Base-by-base conservation (phyloP, 2,888 invertebrate genomes). In the Anthophora plumipes region DNA sequence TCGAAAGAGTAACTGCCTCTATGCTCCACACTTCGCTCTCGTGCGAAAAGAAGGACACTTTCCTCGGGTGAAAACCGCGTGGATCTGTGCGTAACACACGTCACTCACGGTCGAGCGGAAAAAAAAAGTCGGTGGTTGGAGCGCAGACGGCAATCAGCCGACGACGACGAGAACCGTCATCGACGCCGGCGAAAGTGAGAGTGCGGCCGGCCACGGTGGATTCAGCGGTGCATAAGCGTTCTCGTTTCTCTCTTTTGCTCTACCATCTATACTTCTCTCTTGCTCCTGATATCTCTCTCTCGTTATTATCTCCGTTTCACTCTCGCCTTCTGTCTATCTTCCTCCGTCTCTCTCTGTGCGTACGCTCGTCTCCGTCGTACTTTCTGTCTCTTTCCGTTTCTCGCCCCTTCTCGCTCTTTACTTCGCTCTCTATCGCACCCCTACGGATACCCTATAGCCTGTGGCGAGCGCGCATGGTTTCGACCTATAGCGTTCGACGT, bases 111-210 rank as follows among this genome's bases (percentile, higher is more conserved):
- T 63, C 57, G 25, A 20, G 48, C 41, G 69, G 17, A 17, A 43
- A 12, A 59, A 72, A 64, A 69, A 52, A 41, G 41, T 39, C 72
- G 82, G 61, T 77, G 70, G 77, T 69, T 78, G 77, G 39, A 63
- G 70, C 77, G 80, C 77, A 75, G 84, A 78, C 87, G 88, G 83
- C 88, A 85, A 82, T 87, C 85, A 82, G 84, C 86, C 87, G 88
- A 85, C 89, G 88, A 84, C 87, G 89, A 87, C 86, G 87, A 86
- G 89, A 88, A 91, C 89, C 90, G 91, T 91, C 91, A 91, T 91
- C 91, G 91, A 86, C 87, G 90, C 91, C 91, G 89, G 89, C 92
- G 92, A 92, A 92, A 92, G 92, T 92, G 92, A 92, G 92, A 92
- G 92, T 92, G 91, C 89, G 89, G 85, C 86, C 83, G 86, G 83